phyloP scores from a whole-genome alignment of 2,797 vertebrate species.

The Pantherophis alleghaniensis region DNA sequence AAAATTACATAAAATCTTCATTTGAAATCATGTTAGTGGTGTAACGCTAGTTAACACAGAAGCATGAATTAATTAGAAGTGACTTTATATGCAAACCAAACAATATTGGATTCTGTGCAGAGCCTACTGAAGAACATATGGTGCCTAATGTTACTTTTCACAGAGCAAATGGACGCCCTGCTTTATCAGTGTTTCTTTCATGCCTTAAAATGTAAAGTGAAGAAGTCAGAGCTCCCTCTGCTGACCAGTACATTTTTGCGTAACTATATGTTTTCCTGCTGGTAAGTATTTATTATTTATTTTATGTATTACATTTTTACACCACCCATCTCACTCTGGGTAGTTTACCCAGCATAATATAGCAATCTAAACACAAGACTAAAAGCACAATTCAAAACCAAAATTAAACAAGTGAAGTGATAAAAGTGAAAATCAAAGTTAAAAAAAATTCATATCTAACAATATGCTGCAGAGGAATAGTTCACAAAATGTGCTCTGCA shows the following conservation, averaged over 20 bases:
- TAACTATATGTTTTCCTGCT: slow-evolving; percentile 92
- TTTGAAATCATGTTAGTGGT: background rate
- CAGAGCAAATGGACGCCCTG: slow-evolving; percentile 91
- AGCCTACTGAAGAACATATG: background rate
- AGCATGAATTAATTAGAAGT: background rate
- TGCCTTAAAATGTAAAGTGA: slow-evolving; percentile 90
- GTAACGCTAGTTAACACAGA: background rate
- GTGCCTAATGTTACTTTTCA: slow-evolving; percentile 32
- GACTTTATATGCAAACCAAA: background rate
- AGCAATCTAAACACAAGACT: background rate
- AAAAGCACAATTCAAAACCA: background rate
- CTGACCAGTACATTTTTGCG: slow-evolving; percentile 91
- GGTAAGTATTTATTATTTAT: slow-evolving; percentile 72
- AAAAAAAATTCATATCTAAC: background rate
- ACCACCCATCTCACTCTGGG: background rate
- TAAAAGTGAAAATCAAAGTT: background rate
- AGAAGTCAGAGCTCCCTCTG: slow-evolving; percentile 92
- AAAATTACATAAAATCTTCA: background rate
- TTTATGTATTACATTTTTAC: background rate
- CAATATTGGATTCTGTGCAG: background rate
- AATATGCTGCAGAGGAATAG: background rate
- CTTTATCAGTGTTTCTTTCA: slow-evolving; percentile 90
- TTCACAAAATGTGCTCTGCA: background rate
- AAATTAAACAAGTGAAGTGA: background rate
- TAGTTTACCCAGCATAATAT: background rate